phyloP scores from a whole-genome alignment of 2,113 vertebrate species.

The Lynx canadensis region DNA sequence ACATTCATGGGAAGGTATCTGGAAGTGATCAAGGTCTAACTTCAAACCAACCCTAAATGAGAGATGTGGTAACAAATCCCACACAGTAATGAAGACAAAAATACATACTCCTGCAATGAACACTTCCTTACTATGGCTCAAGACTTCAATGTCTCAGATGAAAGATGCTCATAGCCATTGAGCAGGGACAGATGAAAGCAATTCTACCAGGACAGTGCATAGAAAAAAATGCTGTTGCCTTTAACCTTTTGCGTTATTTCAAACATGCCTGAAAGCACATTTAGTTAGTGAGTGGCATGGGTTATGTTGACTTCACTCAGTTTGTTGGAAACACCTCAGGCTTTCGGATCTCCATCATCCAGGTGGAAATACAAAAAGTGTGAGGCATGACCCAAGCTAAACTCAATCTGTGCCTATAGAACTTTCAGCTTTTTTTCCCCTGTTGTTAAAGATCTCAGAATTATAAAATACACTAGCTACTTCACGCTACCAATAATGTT shows the following conservation, averaged over 20 bases:
- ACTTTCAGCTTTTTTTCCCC: not conserved
- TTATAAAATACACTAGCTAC: not conserved
- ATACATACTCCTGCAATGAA: not conserved
- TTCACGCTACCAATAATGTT: not conserved
- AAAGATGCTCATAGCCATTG: not conserved
- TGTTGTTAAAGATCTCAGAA: not conserved
- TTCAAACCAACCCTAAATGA: not conserved
- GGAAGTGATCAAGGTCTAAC: not conserved
- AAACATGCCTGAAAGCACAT: not conserved
- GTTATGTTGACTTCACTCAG: not conserved
- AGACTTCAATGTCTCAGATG: not conserved
- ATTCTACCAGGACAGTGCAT: not conserved
- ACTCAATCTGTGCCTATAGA: not conserved
- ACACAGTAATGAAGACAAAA: slow-evolving; percentile 23
- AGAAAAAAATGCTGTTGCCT: not conserved
- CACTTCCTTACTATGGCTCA: not conserved
- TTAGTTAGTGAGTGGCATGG: not conserved
- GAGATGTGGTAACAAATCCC: not conserved
- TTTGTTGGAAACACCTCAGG: not conserved
- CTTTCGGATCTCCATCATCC: not conserved
- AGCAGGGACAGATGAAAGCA: not conserved
- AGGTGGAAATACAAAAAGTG: not conserved
- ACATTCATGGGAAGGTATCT: not conserved
- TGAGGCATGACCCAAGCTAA: not conserved
- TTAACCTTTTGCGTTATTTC: not conserved